Evolutionary conservation across 1,140 invertebrate genomes (phyloP), one percentile per base, ranked within the genome.

Genomic region (Euwallacea fornicatus): DNA sequence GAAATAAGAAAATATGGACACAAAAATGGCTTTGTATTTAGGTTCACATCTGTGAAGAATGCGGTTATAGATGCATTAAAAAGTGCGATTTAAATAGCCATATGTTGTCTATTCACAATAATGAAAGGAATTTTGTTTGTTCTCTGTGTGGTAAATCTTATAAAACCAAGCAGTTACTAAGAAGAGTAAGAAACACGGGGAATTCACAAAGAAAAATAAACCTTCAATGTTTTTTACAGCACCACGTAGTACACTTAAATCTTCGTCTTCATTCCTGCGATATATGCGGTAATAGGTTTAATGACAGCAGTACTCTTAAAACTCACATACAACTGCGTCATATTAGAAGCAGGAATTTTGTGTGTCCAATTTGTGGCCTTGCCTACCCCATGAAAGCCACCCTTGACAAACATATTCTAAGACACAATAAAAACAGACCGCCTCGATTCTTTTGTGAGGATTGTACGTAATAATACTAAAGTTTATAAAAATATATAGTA

Each of bases 201-300:
- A 11, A 60, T 10, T 11, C 42, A 43, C 11, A 42, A 61, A 6
- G 9, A 42, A 42, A 42, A 33, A 4, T 4, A 33, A 33, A 33
- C 21, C 4, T 33, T 33, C 21, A 84, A 46, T 82, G 83, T 60
- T 82, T 81, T 82, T 81, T 6, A 21, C 0, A 81, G 80, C 55
- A 81, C 82, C 13, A 80, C 74, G 76, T 78, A 6, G 80, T 81
- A 6, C 84, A 86, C 66, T 81, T 79, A 7, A 79, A 84, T 68
- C 74, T 74, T 0, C 69, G 73, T 21, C 46, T 64, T 41, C 73
- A 69, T 44, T 68, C 77, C 6, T 80, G 79, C 50, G 75, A 79
- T 62, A 21, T 65, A 3, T 80, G 79, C 50, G 78, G 78, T 0
- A 54, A 75, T 43, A 61, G 71, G 46, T 79, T 79, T 64, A 79